Base-by-base conservation (phyloP, 2,888 invertebrate species). In the Trissonchulus sp. region DNA sequence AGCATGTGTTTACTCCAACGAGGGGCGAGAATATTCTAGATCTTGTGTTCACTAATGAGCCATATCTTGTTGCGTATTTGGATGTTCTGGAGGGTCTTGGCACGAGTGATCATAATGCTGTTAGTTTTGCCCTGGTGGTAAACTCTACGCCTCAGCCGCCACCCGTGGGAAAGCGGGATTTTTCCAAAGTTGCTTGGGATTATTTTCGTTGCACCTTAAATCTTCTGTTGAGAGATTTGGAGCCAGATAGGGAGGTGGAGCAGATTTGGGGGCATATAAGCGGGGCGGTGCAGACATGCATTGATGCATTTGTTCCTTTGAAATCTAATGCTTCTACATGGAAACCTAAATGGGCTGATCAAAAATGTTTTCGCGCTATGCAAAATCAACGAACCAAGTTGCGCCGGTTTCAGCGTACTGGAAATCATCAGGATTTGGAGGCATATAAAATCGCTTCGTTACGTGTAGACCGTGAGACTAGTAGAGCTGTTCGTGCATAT, bases 301-400 rank as follows among this genome's bases (percentile, higher is more conserved):
- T 60, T 60, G n/a, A 18, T 60, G 18, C 60, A n/a, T 60, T 60
- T 18, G 60, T 60, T 18, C 60, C 60, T n/a, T 60, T 18, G 18
- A 18, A 18, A n/a, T n/a, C 18, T 18, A 60, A 60, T 18, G 18
- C n/a, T 60, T 60, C 60, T n/a, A 60, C 60, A 60, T 60, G 60
- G 60, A 60, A 60, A 60, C 60, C 60, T 18, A 18, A 18, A n/a
- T 60, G 60, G 60, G 60, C 60, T 18, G n/a, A 60, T 60, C 18
- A 60, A n/a, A 60, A 60, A n/a, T 60, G 60, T 60, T 60, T 60
- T 60, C 60, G 60, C 18, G 18, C 60, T 60, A 18, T 60, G 60
- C 60, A 60, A n/a, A 60, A 60, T 60, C 60, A 60, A n/a, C 60
- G 60, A 60, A 60, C 60, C 18, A 60, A 60, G 60, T n/a, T 60